These are phyloP conservation scores for Hypotaenidia philippensis DNA, from an alignment of 2,797 vertebrate genomes.

Conservation along the genomic window DNA sequence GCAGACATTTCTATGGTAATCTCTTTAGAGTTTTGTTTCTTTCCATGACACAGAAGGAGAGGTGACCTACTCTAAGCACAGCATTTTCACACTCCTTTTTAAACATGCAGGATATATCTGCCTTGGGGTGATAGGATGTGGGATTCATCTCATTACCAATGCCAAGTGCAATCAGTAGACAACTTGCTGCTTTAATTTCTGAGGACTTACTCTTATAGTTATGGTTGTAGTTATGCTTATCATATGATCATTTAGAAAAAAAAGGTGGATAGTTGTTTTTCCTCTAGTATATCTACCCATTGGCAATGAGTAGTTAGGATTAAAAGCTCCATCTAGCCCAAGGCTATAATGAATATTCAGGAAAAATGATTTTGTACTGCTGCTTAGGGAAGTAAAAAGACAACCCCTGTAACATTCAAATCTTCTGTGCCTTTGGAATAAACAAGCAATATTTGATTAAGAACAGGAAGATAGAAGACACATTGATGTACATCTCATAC, in stretches of 20 bases:
- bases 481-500: not conserved
- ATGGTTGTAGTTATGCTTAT: conserved; percentile 60
- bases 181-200: conserved; percentile 70
- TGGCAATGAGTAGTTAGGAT: conserved; percentile 70
- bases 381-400: conserved; percentile 62
- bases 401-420: conserved; percentile 53
- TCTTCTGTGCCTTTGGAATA: conserved; percentile 64
- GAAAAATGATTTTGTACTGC: conserved; percentile 51
- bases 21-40: not conserved
- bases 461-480: conserved; percentile 26
- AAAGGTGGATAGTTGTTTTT: conserved; percentile 64
- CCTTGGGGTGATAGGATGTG: conserved; percentile 9
- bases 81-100: conserved; percentile 5
- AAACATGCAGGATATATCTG: conserved; percentile 18
- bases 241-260: conserved; percentile 63
- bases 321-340: conserved; percentile 66
- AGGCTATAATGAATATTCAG: conserved; percentile 74
- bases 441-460: conserved; percentile 68
- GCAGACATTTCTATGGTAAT: not conserved
- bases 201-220: conserved; percentile 36
- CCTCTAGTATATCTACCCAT: conserved; percentile 59
- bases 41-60: not conserved
- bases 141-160: conserved; percentile 52
- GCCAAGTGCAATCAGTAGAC: conserved; percentile 54
- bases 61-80: conserved; percentile 4